A percentile compares a stretch with the other conserved stretches of the same genome.
These are phyloP conservation scores for Oryzias sinensis DNA, from an alignment of 2,797 vertebrate species.

Conservation along the genomic window DNA sequence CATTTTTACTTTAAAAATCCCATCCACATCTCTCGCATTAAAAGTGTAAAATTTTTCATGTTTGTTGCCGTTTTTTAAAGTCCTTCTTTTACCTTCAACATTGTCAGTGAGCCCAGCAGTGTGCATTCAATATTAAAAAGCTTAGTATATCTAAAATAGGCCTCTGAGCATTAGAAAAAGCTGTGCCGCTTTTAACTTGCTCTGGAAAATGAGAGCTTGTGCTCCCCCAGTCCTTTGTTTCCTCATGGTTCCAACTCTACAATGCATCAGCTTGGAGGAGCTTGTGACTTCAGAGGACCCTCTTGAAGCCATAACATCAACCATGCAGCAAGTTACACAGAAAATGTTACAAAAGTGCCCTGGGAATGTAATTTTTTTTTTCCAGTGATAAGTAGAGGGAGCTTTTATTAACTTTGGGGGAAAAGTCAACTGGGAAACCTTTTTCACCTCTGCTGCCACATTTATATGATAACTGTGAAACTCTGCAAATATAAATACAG, in stretches of 20 bases:
- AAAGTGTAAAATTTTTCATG: slow-evolving; percentile 48
- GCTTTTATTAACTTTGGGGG: slow-evolving; percentile 61
- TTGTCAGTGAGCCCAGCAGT: slow-evolving; percentile 61
- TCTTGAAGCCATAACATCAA: slow-evolving; percentile 80
- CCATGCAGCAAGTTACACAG: slow-evolving; percentile 65
- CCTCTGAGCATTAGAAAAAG: slow-evolving; percentile 75
- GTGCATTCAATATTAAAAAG: slow-evolving; percentile 75
- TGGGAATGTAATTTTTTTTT: slow-evolving; percentile 72
- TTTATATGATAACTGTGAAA: slow-evolving; percentile 23
- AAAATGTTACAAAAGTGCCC: slow-evolving; percentile 65
- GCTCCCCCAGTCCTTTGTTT: slow-evolving; percentile 73
- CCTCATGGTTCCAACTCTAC: slow-evolving; percentile 70
- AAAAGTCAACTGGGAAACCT: slow-evolving; percentile 55
- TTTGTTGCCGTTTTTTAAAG: slow-evolving; percentile 60
- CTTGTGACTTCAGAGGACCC: slow-evolving; percentile 73
- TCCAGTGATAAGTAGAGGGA: slow-evolving; percentile 64
- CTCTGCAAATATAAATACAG: slow-evolving; percentile 14
- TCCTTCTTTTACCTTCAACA: slow-evolving; percentile 55
- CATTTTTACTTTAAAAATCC: no score
- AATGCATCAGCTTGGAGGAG: slow-evolving; percentile 71
- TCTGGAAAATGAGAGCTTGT: slow-evolving; percentile 71
- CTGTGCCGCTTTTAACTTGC: slow-evolving; percentile 72
- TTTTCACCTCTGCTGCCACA: slow-evolving; percentile 39
- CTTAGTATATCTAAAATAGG: slow-evolving; percentile 74
- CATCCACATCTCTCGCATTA: slow-evolving; percentile 17